phyloP scores from a whole-genome alignment of 2,888 invertebrate species.

The Mactromeris polynyma region DNA sequence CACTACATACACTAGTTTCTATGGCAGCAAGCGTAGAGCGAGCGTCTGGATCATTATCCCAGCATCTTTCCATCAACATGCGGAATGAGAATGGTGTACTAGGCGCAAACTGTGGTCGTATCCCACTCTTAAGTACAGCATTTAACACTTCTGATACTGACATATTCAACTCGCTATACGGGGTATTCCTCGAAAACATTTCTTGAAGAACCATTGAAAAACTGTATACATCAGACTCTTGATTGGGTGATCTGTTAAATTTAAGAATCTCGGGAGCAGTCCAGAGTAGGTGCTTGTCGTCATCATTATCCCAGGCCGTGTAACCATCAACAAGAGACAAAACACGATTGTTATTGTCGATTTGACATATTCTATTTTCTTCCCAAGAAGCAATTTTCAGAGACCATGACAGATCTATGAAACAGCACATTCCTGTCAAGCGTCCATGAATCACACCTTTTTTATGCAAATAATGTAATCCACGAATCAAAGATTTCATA shows the following conservation, averaged over 20 bases:
- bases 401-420: slow-evolving; percentile 84
- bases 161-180: slow-evolving; percentile 78
- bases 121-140: slow-evolving; percentile 72
- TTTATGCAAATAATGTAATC: slow-evolving; percentile 83
- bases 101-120: slow-evolving; percentile 75
- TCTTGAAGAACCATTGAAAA: slow-evolving; percentile 84
- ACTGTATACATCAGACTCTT: slow-evolving; percentile 80
- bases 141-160: slow-evolving; percentile 75
- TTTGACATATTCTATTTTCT: slow-evolving; percentile 57
- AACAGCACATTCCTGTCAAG: slow-evolving; percentile 78
- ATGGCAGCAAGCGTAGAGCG: slow-evolving; percentile 81
- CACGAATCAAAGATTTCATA: slow-evolving; percentile 77
- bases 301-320: neutral
- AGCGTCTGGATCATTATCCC: slow-evolving; percentile 74
- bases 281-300: slow-evolving; percentile 75
- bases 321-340: neutral
- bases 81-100: slow-evolving; percentile 74
- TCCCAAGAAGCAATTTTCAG: slow-evolving; percentile 85
- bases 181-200: slow-evolving; percentile 82
- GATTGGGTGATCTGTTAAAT: slow-evolving; percentile 67
- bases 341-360: slow-evolving; percentile 52
- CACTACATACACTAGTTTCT: slow-evolving; percentile 75
- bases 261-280: slow-evolving; percentile 82
- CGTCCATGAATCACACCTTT: slow-evolving; percentile 83
- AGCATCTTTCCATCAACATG: slow-evolving; percentile 78